These are phyloP conservation scores for Helogale parvula DNA, from an alignment of 2,113 vertebrate species.

Conservation along the genomic window DNA sequence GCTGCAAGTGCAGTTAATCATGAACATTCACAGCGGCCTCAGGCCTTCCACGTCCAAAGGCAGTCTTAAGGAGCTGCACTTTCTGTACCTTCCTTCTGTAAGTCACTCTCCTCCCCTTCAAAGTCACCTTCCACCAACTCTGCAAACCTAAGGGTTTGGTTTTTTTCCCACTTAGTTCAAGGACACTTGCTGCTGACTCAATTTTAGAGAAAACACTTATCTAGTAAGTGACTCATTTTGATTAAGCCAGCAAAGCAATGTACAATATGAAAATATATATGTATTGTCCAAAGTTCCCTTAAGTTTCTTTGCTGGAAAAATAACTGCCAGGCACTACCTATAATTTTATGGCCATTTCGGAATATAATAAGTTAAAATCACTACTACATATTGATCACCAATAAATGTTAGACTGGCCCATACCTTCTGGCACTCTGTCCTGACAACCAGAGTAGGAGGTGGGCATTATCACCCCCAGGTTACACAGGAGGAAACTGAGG, in stretches of 20 bases:
- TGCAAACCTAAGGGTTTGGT: neutral
- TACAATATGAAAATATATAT: neutral
- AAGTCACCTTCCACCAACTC: neutral
- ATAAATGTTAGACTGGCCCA: neutral
- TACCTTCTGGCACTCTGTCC: neutral
- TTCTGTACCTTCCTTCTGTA: neutral
- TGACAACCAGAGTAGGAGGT: neutral
- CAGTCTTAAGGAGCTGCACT: neutral
- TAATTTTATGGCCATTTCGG: neutral
- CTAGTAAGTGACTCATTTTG: slow-evolving; percentile 43
- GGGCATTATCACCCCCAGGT: neutral
- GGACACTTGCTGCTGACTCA: slow-evolving; percentile 42
- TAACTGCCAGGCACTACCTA: neutral
- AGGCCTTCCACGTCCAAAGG: neutral
- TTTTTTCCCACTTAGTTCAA: neutral
- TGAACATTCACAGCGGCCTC: neutral
- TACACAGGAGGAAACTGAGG: neutral
- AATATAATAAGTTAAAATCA: neutral
- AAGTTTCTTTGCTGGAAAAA: slow-evolving; percentile 30
- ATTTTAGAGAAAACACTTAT: slow-evolving; percentile 48
- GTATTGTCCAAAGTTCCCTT: slow-evolving; percentile 38
- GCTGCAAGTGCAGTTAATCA: neutral
- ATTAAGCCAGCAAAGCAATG: slow-evolving; percentile 33
- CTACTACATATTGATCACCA: neutral
- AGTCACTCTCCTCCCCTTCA: neutral